phyloP scores from a whole-genome alignment of 2,797 vertebrate species.

The Amblyraja radiata region DNA sequence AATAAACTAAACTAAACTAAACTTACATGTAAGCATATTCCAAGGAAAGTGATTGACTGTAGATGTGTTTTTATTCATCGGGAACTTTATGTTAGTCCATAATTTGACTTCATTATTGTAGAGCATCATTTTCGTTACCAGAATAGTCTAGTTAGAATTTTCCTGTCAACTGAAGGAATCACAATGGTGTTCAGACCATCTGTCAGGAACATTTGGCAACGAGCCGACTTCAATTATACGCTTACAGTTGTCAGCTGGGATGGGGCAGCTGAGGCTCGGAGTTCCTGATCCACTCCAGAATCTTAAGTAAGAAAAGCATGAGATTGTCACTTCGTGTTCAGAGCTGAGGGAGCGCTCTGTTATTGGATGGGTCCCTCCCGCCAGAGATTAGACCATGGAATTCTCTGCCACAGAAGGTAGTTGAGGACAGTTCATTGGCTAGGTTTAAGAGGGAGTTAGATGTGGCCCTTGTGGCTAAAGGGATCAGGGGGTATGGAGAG shows the following conservation, averaged over 20 bases:
- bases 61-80: not conserved
- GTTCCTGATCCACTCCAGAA: not conserved
- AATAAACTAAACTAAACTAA: too few species aligned
- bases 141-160: not conserved
- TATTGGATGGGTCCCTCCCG: not conserved
- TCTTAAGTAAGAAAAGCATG: not conserved
- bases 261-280: not conserved
- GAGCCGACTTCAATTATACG: not conserved
- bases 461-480: too few species aligned
- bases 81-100: not conserved
- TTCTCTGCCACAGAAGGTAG: too few species aligned
- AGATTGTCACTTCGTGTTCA: not conserved
- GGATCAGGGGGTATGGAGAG: too few species aligned
- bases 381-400: not conserved
- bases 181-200: not conserved
- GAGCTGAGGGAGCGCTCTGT: not conserved
- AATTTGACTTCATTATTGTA: not conserved
- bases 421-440: too few species aligned
- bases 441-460: too few species aligned
- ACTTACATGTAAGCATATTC: not conserved
- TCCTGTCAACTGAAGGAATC: not conserved
- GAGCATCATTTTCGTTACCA: not conserved
- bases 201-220: not conserved
- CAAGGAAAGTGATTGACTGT: not conserved
- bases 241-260: not conserved